A percentile compares a stretch with the other conserved stretches of the same genome.
Evolutionary conservation across 2,888 invertebrate species (phyloP).

Genomic region (Rutpela maculata): DNA sequence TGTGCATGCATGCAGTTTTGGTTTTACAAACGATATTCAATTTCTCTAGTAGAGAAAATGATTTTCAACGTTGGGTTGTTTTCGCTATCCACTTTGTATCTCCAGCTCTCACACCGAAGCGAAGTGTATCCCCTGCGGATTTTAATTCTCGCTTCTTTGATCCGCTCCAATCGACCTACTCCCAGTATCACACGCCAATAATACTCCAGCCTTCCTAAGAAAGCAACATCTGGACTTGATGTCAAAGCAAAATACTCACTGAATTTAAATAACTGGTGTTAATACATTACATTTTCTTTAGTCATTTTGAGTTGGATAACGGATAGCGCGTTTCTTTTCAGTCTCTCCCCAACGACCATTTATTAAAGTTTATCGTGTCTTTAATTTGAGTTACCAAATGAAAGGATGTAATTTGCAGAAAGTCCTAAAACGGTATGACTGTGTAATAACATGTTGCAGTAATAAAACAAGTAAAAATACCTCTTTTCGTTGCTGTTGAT

Average conservation of each 20-base stretch:
- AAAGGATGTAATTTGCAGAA: slow-evolving; percentile 19
- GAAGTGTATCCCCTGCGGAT: slow-evolving; percentile 68
- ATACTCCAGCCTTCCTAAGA: slow-evolving; percentile 61
- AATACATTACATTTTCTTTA: slow-evolving; percentile 46
- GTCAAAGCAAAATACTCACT: slow-evolving; percentile 41
- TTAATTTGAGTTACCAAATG: slow-evolving; percentile 31
- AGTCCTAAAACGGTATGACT: background rate
- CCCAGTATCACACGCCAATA: slow-evolving; percentile 66
- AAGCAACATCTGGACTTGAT: slow-evolving; percentile 66
- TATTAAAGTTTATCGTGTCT: slow-evolving; percentile 34
- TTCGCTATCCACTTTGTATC: slow-evolving; percentile 14
- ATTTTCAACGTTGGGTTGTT: background rate
- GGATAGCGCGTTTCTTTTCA: slow-evolving; percentile 37
- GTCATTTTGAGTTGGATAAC: slow-evolving; percentile 44
- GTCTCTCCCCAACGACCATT: slow-evolving; percentile 21
- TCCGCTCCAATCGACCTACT: slow-evolving; percentile 67
- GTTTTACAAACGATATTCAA: too few relatives aligned
- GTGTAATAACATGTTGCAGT: background rate
- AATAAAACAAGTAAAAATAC: background rate
- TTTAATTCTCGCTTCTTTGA: slow-evolving; percentile 72
- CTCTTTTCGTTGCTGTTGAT: background rate
- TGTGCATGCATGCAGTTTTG: too few relatives aligned
- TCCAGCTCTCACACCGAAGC: background rate
- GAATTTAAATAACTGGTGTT: slow-evolving; percentile 49
- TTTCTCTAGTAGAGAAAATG: background rate